These are phyloP conservation scores for Apis florea DNA, from an alignment of 1,140 invertebrate species.

Conservation along the genomic window DNA sequence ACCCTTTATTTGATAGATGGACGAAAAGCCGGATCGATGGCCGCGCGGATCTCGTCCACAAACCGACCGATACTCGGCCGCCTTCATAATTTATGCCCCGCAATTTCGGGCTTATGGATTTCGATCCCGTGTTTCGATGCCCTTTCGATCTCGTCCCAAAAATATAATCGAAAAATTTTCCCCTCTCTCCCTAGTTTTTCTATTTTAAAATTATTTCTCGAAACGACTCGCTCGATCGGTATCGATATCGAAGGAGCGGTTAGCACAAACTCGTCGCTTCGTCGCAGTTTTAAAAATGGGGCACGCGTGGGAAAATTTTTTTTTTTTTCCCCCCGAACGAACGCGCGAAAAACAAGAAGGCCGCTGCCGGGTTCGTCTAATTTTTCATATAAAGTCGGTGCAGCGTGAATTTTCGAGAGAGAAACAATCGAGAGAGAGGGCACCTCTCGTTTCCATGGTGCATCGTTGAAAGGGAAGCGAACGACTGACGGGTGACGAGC, in stretches of 20 bases:
- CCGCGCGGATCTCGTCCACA: neutral
- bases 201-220: neutral
- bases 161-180: neutral
- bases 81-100: slow-evolving; percentile 19
- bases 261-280: too few species aligned
- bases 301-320: neutral
- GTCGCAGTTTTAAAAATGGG: too few species aligned
- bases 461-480: slow-evolving; percentile 4
- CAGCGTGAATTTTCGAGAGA: slow-evolving; percentile 7
- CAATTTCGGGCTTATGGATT: neutral
- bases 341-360: too few species aligned
- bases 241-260: too few species aligned
- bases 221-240: neutral
- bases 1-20: neutral
- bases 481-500: slow-evolving; percentile 8
- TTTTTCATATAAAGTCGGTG: neutral
- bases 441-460: neutral
- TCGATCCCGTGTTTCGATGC: neutral
- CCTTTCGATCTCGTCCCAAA: neutral
- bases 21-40: neutral
- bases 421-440: neutral
- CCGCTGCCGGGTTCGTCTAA: too few species aligned
- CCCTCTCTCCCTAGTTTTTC: too few species aligned
- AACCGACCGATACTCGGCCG: neutral
- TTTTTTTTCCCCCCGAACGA: too few species aligned